Evolutionary conservation across 2,888 invertebrate species (phyloP).

Genomic region (Clusia tigrina): DNA sequence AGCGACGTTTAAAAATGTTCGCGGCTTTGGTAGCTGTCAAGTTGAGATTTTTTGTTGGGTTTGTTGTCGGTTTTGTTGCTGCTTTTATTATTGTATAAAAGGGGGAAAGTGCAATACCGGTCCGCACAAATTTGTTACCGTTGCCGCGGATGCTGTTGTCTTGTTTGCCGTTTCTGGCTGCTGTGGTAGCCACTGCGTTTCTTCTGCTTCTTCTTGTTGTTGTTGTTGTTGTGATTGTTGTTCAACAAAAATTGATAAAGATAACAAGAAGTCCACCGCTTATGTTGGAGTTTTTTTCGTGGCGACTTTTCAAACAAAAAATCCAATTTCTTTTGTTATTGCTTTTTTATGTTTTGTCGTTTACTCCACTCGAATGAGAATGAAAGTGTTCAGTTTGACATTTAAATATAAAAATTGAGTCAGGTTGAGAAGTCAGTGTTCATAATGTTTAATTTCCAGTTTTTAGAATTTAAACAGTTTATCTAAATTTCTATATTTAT

Average conservation of each 20-base stretch:
- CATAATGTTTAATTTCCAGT: background rate
- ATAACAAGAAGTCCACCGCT: background rate
- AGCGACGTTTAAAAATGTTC: too few species aligned
- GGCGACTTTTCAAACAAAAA: slow-evolving; percentile 9
- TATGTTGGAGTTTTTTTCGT: slow-evolving; percentile 1
- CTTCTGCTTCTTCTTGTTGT: background rate
- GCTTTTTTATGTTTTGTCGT: too few species aligned
- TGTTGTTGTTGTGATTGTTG: slow-evolving; percentile 1
- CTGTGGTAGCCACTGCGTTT: background rate
- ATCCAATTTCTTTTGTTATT: slow-evolving; percentile 26
- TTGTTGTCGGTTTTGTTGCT: slow-evolving; percentile 9
- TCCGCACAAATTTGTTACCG: background rate
- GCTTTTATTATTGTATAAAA: slow-evolving; percentile 9
- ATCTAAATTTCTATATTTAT: background rate
- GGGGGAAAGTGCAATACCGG: slow-evolving; percentile 27
- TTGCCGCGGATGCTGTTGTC: background rate
- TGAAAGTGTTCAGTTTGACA: slow-evolving; percentile 23
- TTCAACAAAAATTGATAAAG: background rate
- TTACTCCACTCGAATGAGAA: slow-evolving; percentile 26
- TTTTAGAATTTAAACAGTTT: background rate
- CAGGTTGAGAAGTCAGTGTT: background rate
- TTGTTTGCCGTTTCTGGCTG: too few species aligned
- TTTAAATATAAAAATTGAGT: slow-evolving; percentile 4
- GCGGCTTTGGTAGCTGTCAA: background rate
- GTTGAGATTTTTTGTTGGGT: background rate